Conservation (phyloP, 2,113 vertebrate species). For the Bufo gargarizans region DNA sequence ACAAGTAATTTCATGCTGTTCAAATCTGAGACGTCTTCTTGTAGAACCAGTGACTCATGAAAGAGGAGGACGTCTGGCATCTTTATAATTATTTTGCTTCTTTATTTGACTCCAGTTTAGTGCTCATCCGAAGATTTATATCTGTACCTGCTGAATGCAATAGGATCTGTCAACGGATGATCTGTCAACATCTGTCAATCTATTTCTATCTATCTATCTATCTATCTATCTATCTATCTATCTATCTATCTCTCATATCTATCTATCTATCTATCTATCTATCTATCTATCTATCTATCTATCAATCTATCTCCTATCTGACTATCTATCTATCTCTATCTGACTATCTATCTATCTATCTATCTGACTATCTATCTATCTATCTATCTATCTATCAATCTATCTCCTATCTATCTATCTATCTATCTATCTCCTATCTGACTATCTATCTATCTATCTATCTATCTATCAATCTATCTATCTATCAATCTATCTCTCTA, state of each 20-base stretch:
- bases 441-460: neutral
- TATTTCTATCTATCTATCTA: slow-evolving; percentile 13
- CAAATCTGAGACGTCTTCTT: neutral
- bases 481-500: neutral
- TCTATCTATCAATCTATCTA: neutral
- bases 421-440: neutral
- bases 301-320: neutral
- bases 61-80: neutral
- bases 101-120: neutral
- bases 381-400: slow-evolving; percentile 3
- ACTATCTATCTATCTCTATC: neutral
- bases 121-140: neutral
- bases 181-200: neutral
- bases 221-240: slow-evolving; percentile 12
- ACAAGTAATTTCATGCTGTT: slow-evolving; percentile 23
- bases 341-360: neutral
- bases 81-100: slow-evolving; percentile 18
- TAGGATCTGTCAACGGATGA: neutral
- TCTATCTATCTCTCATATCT: neutral
- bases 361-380: neutral
- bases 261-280: slow-evolving; percentile 1
- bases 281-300: neutral
- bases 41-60: neutral
- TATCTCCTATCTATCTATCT: neutral
- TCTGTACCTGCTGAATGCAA: neutral